phyloP scores from a whole-genome alignment of 2,888 invertebrate genomes.

The Heliconius sara region DNA sequence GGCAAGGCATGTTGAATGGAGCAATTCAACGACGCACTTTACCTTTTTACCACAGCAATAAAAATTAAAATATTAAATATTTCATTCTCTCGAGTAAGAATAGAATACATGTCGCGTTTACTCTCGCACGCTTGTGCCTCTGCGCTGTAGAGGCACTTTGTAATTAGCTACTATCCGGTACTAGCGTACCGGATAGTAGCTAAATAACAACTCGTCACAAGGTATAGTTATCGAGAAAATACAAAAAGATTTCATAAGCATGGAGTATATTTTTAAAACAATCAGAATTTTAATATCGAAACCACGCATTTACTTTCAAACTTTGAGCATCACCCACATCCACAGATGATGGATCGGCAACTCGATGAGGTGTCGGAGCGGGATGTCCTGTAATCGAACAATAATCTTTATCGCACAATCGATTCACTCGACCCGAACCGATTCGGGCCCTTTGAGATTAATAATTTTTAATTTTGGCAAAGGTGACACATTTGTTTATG shows the following conservation, averaged over 20 bases:
- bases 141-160: neutral
- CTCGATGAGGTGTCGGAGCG: constrained; percentile 70
- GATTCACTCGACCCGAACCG: constrained; percentile 62
- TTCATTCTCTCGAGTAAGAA: too few species aligned
- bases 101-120: too few species aligned
- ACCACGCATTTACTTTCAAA: constrained; percentile 44
- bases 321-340: constrained; percentile 62
- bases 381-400: constrained; percentile 69
- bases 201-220: too few species aligned
- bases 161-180: neutral
- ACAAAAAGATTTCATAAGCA: neutral
- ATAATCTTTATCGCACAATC: constrained; percentile 70
- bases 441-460: constrained; percentile 62
- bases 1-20: too few species aligned
- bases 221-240: neutral
- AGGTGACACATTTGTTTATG: constrained; percentile 47
- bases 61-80: too few species aligned
- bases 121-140: too few species aligned
- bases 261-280: neutral
- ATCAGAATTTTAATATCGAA: neutral
- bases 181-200: too few species aligned
- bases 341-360: constrained; percentile 70
- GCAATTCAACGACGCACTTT: too few species aligned
- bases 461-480: constrained; percentile 35
- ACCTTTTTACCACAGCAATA: too few species aligned